phyloP scores from a whole-genome alignment of 2,113 vertebrate species.

The Synchiropus splendidus region DNA sequence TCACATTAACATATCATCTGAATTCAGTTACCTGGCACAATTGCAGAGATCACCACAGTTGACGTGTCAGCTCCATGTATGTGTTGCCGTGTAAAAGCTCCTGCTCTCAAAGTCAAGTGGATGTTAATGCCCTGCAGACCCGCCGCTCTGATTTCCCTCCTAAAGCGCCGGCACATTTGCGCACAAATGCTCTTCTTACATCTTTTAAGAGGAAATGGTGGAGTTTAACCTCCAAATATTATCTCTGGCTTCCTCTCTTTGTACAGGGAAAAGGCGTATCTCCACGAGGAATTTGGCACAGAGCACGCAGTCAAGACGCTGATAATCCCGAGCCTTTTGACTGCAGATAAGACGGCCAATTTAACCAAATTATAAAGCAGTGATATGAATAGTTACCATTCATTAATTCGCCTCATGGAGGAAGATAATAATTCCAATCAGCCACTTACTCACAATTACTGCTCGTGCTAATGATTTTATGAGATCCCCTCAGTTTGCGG shows the following conservation, averaged over 20 bases:
- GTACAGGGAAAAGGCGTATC: slow-evolving; percentile 50
- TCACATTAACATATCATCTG: slow-evolving; percentile 71
- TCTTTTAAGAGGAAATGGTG: slow-evolving; percentile 68
- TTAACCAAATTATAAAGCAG: slow-evolving; percentile 74
- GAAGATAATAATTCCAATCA: slow-evolving; percentile 64
- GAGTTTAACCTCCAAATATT: slow-evolving; percentile 70
- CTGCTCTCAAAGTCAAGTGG: slow-evolving; percentile 71
- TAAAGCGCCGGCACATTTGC: slow-evolving; percentile 58
- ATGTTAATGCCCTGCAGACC: slow-evolving; percentile 67
- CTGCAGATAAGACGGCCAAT: slow-evolving; percentile 70
- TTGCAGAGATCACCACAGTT: slow-evolving; percentile 60
- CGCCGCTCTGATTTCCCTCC: slow-evolving; percentile 57
- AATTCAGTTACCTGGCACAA: slow-evolving; percentile 70
- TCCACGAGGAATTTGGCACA: slow-evolving; percentile 63
- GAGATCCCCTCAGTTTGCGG: slow-evolving; percentile 88
- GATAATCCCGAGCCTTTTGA: slow-evolving; percentile 72
- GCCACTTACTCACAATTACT: slow-evolving; percentile 66
- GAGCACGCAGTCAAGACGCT: slow-evolving; percentile 58
- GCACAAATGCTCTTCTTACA: slow-evolving; percentile 56
- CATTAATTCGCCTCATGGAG: slow-evolving; percentile 61
- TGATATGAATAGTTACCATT: slow-evolving; percentile 66
- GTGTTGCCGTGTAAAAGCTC: slow-evolving; percentile 58
- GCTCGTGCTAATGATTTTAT: slow-evolving; percentile 65
- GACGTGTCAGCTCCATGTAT: slow-evolving; percentile 66
- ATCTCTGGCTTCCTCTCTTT: slow-evolving; percentile 58